Conservation (phyloP, 1,140 invertebrate genomes). For the Zeugodacus cucurbitae region DNA sequence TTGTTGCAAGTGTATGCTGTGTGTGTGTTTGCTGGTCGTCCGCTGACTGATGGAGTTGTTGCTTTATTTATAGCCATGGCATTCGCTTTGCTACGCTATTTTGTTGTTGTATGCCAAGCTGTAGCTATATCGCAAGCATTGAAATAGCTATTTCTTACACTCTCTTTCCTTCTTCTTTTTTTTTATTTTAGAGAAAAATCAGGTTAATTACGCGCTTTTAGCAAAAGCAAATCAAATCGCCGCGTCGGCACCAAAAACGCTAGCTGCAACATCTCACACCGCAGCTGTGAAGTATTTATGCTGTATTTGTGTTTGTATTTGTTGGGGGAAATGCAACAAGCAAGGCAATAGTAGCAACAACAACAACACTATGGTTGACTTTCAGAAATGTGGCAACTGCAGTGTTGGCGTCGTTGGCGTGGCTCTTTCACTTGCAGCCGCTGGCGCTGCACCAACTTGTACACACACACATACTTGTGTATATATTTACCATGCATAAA, state of each 20-base stretch:
- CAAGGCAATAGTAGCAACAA: not conserved
- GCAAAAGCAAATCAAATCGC: not conserved
- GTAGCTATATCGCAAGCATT: not conserved
- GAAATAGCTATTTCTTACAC: not conserved
- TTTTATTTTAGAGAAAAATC: not conserved
- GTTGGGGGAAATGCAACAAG: not conserved
- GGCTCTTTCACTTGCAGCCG: conserved; percentile 1
- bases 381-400: not conserved
- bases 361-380: not conserved
- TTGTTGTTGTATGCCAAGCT: not conserved
- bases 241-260: not conserved
- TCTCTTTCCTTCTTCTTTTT: not conserved
- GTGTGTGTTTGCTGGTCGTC: not conserved
- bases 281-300: not conserved
- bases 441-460: not conserved
- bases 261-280: not conserved
- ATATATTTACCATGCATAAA: not conserved
- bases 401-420: not conserved
- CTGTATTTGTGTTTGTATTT: not conserved
- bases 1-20: not conserved
- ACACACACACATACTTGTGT: not conserved
- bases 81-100: not conserved
- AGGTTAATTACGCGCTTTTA: conserved; percentile 29
- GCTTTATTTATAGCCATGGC: not conserved
- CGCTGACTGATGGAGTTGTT: not conserved